Percentiles rank a stretch among this genome's conserved stretches.
Evolutionary conservation across 2,797 vertebrate species (phyloP).

Genomic region (Hapalemur alaotrensis): DNA sequence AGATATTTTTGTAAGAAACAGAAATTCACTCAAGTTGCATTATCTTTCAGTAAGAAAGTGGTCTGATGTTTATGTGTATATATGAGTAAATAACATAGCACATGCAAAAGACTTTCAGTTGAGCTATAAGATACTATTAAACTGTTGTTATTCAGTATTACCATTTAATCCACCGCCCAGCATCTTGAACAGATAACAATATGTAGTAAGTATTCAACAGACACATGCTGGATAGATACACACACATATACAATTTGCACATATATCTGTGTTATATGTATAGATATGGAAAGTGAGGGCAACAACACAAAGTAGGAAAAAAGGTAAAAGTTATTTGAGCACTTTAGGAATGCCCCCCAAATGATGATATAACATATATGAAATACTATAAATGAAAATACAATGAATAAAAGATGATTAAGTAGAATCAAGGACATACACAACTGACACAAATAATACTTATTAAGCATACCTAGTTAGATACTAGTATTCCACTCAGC

Average conservation of each 20-base stretch:
- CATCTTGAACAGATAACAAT: background rate
- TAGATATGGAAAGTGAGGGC: fast-evolving
- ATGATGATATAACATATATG: background rate
- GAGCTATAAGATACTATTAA: background rate
- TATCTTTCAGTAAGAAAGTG: background rate
- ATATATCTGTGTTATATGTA: background rate
- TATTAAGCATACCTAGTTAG: background rate
- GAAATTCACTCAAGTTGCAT: background rate
- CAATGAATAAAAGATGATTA: background rate
- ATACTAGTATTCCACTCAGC: background rate
- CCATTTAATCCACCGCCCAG: background rate
- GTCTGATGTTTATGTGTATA: background rate
- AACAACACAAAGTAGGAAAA: background rate
- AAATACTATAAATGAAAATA: background rate
- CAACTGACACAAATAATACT: background rate
- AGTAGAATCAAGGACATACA: background rate
- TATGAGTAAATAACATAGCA: background rate
- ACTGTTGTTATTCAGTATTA: background rate
- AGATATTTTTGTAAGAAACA: background rate
- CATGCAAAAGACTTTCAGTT: background rate
- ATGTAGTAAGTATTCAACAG: background rate
- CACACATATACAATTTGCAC: fast-evolving
- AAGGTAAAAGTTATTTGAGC: background rate
- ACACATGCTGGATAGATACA: background rate
- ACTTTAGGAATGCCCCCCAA: background rate